Evolutionary conservation across 2,888 invertebrate species (phyloP), one percentile per base, ranked within the genome.

Genomic region (Thera obeliscata): DNA sequence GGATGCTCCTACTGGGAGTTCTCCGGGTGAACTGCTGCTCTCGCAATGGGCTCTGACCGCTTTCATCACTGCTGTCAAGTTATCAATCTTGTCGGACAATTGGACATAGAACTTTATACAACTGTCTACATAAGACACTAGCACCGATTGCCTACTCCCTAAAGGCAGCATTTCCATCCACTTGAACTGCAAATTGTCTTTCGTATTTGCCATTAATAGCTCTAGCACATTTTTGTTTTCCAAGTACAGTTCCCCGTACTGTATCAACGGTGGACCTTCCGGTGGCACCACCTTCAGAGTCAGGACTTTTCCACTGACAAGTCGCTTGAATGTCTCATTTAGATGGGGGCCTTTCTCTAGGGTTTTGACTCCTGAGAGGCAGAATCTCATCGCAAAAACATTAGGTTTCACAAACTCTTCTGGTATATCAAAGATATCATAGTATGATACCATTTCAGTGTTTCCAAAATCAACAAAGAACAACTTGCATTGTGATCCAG

Each of bases 401-500:
- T 95, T 95, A 0, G 96, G 95, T 66, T 95, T 94, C 2, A 97
- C 94, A 86, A 95, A 96, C 78, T 96, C 95, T 67, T 95, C 94
- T 0, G 97, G 97, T 75, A 97, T 95, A 83, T 96, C 96, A 85
- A 95, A 97, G 59, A 97, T 95, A 75, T 96, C 95, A 74, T 95
- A 94, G 71, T 95, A 95, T 0, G 96, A 94, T 9, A 97, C 95
- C 78, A 95, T 90, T 87, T 97, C 97, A 5, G 96, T 96, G 80
- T 97, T 96, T 41, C 97, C 97, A 84, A 96, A 97, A 85, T 97
- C 97, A 43, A 97, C 96, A 84, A 96, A 97, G 80, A 96, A 96
- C 4, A 97, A 94, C 86, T 96, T 96, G 82, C 96, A 97, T 61
- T 95, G 95, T 33, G 95, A 95, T 68, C 96, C 95, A 49, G 95